Evolutionary conservation across 2,113 vertebrate genomes (phyloP), one percentile per base, ranked within the genome.

Genomic region (Scomber colias): DNA sequence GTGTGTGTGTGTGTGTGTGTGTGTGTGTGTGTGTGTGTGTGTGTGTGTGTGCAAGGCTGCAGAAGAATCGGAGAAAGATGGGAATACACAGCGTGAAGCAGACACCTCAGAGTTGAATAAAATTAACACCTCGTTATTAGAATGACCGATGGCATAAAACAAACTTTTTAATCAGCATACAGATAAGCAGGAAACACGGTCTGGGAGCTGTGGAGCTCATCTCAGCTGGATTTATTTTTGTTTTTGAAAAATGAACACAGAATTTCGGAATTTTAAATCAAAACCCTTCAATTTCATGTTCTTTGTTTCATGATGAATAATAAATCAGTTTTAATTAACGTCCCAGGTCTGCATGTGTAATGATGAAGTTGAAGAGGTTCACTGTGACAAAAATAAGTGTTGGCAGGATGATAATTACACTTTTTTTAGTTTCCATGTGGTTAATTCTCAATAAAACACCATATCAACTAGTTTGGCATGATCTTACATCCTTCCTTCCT

Each of bases 101-200:
- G 49, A 67, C 55, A 55, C 14, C 55, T 77, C 75, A n/a, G 45
- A 65, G 35, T 48, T 60, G 49, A 75, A 77, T 57, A 35, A 51
- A 63, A 82, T 65, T 7, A 68, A 55, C 59, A 24, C 27, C 12
- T 45, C 66, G 16, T n/a, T 57, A 56, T 44, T 45, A 60, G 10
- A 64, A 64, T 55, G 72, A 69, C 67, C 71, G 40, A 7, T 69
- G 62, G 59, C 27, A 31, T 3, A 0, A 63, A 48, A 62, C 6
- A 21, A 59, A 63, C 48, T 56, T 81, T 57, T 63, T 56, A 79
- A 82, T 78, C 70, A 66, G 64, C 79, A 17, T 16, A 54, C 17
- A 35, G 49, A 70, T 31, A 40, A 69, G 62, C 11, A 12, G 35
- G 19, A 0, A 27, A 9, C 40, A 9, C n/a, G 15, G 61, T 30